Evolutionary conservation across 2,113 vertebrate species (phyloP).

Genomic region (Elanoides forficatus): DNA sequence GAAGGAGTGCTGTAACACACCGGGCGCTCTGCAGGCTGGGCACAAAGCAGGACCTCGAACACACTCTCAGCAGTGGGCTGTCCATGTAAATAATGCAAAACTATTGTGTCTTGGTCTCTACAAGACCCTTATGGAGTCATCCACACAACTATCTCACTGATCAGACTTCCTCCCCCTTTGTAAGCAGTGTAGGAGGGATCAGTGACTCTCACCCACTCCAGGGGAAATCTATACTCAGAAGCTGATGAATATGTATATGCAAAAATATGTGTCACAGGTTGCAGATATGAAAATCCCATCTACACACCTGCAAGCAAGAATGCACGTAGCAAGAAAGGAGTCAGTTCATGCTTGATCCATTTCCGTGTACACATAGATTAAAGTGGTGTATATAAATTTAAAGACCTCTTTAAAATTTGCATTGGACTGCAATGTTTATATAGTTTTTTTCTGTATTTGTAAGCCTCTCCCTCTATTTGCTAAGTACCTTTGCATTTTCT

Average conservation of each 20-base stretch:
- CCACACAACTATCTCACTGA: background rate
- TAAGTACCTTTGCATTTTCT: background rate
- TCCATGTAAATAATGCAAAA: background rate
- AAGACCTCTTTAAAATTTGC: background rate
- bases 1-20: background rate
- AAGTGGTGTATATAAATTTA: background rate
- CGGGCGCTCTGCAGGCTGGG: background rate
- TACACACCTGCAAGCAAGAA: background rate
- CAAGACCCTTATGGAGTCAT: background rate
- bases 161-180: background rate
- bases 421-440: background rate
- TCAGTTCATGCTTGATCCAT: background rate
- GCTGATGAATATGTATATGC: background rate
- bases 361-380: background rate
- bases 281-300: background rate
- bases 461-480: background rate
- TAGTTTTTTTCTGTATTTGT: background rate
- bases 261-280: background rate
- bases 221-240: background rate
- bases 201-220: accelerated
- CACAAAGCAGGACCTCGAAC: background rate
- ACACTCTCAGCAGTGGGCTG: background rate
- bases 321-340: background rate
- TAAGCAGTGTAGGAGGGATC: background rate
- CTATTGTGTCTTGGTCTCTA: background rate